Conservation (phyloP, 2,888 invertebrate species). For the Julus scandinavius region DNA sequence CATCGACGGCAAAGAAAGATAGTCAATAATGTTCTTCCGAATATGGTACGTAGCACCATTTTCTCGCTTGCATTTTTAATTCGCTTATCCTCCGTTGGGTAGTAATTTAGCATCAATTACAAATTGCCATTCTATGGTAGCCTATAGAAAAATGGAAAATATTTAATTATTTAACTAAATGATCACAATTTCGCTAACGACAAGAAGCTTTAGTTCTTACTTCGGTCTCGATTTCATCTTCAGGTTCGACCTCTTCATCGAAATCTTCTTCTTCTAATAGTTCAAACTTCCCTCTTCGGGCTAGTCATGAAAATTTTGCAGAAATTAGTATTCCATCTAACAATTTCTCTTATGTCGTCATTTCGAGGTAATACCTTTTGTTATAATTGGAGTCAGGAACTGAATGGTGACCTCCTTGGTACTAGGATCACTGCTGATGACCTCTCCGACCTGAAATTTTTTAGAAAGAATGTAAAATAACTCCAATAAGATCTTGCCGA, state of each 20-base stretch:
- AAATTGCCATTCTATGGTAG: not conserved
- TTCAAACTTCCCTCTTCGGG: constrained; percentile 49
- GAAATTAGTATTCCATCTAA: not conserved
- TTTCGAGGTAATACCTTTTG: not conserved
- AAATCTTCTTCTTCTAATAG: constrained; percentile 25
- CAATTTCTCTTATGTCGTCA: not conserved
- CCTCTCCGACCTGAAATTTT: constrained; percentile 13
- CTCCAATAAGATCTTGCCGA: not conserved
- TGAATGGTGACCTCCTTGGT: constrained; percentile 27
- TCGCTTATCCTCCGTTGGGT: not conserved
- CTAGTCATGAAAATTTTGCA: not conserved
- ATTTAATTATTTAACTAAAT: not conserved
- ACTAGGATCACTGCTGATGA: constrained; percentile 10
- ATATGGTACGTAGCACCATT: not conserved
- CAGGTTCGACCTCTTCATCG: not conserved
- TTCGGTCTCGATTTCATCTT: constrained; percentile 12
- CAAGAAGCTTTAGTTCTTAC: not conserved
- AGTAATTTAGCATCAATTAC: constrained; percentile 42
- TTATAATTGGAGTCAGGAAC: constrained; percentile 22
- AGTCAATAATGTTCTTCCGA: not conserved
- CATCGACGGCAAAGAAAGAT: too few relatives aligned
- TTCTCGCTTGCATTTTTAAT: not conserved
- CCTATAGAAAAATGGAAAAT: constrained; percentile 17
- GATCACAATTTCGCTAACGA: not conserved
- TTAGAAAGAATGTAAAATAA: not conserved